Evolutionary conservation across 2,797 vertebrate species (phyloP), one percentile per base, ranked within the genome.

Genomic region (Rhyacichthys aspro): DNA sequence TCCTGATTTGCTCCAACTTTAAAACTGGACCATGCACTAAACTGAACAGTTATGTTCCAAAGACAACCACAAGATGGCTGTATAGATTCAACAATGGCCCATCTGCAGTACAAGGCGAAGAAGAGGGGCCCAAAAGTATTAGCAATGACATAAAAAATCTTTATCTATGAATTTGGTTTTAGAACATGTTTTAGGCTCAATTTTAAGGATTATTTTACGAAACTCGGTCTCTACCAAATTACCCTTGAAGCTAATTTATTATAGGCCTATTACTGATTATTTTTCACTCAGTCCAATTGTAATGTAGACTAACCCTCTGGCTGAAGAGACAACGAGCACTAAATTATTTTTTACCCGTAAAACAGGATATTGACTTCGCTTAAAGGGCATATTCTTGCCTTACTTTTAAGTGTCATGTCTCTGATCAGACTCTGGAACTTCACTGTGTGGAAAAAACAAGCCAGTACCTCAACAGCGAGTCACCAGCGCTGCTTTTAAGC

Each of bases 41-140:
- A n/a, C n/a, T 15, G 3, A n/a, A 23, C 38, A n/a, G n/a, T n/a
- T 10, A 38, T 49, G 4, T 82, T 46, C 55, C n/a, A 1, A 4
- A 36, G 42, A 1, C n/a, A 38, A n/a, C 86, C 90, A 88, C 63
- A 14, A 78, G 89, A 57, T 82, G 87, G 84, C 86, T 80, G 78
- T 66, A 57, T 70, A 19, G 15, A 12, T 52, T 28, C 6, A 77
- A 55, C 39, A 37, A 8, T 42, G 14, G 9, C 11, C 11, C 11
- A 50, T 11, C 1, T 7, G n/a, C 2, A 34, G 32, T 10, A 9
- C 1, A 3, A 10, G 32, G 34, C 7, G 11, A 11, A 37, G 3
- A 12, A 11, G 48, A 3, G 48, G 16, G 10, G 34, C 16, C 7
- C 1, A 16, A 9, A 34, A 10, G 9, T 17, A 15, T 0, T n/a